A percentile compares a stretch with the other conserved stretches of the same genome.
These are phyloP conservation scores for Patella caerulea DNA, from an alignment of 2,888 invertebrate genomes.

Conservation along the genomic window DNA sequence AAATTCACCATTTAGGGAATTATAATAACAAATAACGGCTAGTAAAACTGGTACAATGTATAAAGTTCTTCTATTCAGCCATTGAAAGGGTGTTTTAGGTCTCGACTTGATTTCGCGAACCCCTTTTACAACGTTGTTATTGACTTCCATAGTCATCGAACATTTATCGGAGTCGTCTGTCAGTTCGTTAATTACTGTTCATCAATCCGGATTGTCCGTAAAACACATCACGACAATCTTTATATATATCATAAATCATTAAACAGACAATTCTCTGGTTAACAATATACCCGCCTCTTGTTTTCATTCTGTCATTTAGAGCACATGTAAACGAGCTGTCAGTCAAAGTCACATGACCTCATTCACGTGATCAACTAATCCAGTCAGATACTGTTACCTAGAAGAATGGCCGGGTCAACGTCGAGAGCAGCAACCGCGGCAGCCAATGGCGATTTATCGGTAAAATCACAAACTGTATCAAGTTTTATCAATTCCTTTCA, in stretches of 20 bases:
- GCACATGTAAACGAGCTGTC: neutral
- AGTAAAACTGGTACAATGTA: conserved; percentile 36
- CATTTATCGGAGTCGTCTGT: neutral
- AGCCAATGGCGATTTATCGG: conserved; percentile 61
- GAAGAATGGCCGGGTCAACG: neutral
- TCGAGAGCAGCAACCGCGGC: conserved; percentile 59
- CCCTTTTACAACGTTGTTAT: conserved; percentile 24
- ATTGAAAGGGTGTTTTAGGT: neutral
- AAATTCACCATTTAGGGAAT: conserved; percentile 76
- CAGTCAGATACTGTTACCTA: no score
- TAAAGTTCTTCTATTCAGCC: neutral
- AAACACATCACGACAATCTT: no score
- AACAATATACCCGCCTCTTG: no score
- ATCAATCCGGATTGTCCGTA: neutral
- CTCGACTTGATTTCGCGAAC: conserved; percentile 2
- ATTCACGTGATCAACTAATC: no score
- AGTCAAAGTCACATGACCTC: conserved; percentile 2
- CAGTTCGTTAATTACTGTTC: neutral
- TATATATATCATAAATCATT: no score
- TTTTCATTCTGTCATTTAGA: no score
- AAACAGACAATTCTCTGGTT: no score
- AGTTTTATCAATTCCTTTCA: conserved; percentile 8
- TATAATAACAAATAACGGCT: conserved; percentile 50
- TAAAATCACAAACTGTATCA: conserved; percentile 34
- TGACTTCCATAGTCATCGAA: conserved; percentile 26